These are phyloP conservation scores for Siniperca undulata DNA, from an alignment of 2,797 vertebrate species.

Conservation along the genomic window DNA sequence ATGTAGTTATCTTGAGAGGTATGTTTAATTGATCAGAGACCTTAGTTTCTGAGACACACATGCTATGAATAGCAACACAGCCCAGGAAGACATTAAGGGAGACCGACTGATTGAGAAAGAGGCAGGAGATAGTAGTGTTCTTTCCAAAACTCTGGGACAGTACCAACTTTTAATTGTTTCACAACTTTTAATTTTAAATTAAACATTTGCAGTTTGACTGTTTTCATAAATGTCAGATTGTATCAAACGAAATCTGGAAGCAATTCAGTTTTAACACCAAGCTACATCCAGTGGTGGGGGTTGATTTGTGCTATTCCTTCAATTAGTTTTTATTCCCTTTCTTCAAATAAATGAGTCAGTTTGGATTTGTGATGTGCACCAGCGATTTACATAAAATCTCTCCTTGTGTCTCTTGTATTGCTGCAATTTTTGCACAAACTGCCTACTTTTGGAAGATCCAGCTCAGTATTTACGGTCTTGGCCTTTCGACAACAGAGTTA, in stretches of 20 bases:
- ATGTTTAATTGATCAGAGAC: constrained; percentile 78
- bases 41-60: constrained; percentile 51
- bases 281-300: not conserved
- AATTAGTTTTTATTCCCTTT: constrained; percentile 9
- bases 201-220: constrained; percentile 26
- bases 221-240: constrained; percentile 41
- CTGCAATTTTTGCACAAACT: not conserved
- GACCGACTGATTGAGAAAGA: constrained; percentile 25
- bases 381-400: not conserved
- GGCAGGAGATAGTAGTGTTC: constrained; percentile 39
- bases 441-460: not conserved
- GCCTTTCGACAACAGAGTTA: not conserved
- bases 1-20: constrained; percentile 75
- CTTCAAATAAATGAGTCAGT: constrained; percentile 7
- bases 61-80: constrained; percentile 67
- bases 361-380: not conserved
- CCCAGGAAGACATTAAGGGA: constrained; percentile 18
- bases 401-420: not conserved
- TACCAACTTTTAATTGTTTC: constrained; percentile 59
- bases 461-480: not conserved
- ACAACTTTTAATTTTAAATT: constrained; percentile 50
- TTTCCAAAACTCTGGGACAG: constrained; percentile 34
- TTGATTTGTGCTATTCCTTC: constrained; percentile 13
- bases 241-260: constrained; percentile 26
- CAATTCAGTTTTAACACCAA: constrained; percentile 12